Conservation (phyloP, 1,140 invertebrate genomes). For the Bombus confusus region DNA sequence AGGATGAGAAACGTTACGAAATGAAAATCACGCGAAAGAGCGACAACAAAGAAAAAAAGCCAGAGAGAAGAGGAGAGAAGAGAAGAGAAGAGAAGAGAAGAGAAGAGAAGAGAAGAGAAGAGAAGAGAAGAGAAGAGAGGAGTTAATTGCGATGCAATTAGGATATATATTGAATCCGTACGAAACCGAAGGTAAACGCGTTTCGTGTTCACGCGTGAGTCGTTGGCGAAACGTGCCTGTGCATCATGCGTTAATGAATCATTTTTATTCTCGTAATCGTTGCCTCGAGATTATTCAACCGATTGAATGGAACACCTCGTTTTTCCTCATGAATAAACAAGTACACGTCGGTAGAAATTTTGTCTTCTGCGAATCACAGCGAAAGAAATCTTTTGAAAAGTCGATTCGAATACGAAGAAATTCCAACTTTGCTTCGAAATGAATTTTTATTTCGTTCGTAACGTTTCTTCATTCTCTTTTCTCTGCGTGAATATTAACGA, state of each 20-base stretch:
- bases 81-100: neutral
- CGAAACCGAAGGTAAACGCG: neutral
- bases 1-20: neutral
- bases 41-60: neutral
- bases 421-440: neutral
- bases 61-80: neutral
- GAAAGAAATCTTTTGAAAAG: neutral
- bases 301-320: neutral
- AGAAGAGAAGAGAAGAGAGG: neutral
- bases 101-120: too few relatives aligned
- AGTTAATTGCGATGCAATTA: neutral
- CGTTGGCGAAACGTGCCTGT: neutral
- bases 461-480: neutral
- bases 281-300: neutral
- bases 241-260: conserved; percentile 4
- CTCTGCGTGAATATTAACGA: neutral
- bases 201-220: neutral
- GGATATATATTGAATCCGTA: neutral
- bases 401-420: neutral
- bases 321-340: conserved; percentile 21
- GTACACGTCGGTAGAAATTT: neutral
- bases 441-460: neutral
- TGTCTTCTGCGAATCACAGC: neutral
- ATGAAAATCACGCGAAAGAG: neutral
- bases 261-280: neutral